Percentiles rank a stretch among this genome's conserved stretches.
phyloP scores from a whole-genome alignment of 2,113 vertebrate species.

The Anolis sagrei region DNA sequence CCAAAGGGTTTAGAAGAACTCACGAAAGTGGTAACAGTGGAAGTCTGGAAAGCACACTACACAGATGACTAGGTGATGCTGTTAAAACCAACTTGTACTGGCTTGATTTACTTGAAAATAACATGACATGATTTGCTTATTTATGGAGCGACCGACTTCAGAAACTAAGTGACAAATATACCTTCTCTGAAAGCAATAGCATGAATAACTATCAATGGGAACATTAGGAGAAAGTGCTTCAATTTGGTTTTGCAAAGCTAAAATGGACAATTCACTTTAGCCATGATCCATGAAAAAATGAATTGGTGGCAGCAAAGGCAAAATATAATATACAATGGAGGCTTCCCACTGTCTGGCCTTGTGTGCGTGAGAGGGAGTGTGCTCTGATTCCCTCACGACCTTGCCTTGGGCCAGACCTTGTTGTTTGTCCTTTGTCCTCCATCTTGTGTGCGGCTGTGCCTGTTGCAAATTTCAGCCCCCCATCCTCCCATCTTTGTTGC shows the following conservation, averaged over 20 bases:
- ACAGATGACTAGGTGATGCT: constrained; percentile 83
- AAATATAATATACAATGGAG: too few species aligned
- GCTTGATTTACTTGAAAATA: constrained; percentile 60
- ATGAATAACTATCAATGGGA: constrained; percentile 39
- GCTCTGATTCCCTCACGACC: too few species aligned
- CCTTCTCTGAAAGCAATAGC: constrained; percentile 49
- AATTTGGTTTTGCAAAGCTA: constrained; percentile 58
- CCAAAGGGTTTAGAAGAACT: too few species aligned
- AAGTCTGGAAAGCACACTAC: constrained; percentile 82
- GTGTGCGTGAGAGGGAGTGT: too few species aligned
- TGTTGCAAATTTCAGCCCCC: too few species aligned
- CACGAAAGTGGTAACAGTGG: constrained; percentile 87
- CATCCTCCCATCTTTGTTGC: too few species aligned
- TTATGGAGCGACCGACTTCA: constrained; percentile 49
- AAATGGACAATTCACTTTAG: constrained; percentile 50
- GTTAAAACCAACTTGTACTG: constrained; percentile 76
- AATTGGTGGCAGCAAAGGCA: too few species aligned
- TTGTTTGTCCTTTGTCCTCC: too few species aligned
- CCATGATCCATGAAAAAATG: constrained; percentile 42
- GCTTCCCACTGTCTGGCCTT: too few species aligned
- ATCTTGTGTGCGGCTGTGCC: too few species aligned
- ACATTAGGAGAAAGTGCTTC: constrained; percentile 49
- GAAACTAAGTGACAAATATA: constrained; percentile 24
- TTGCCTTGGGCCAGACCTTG: too few species aligned
- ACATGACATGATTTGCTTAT: constrained; percentile 29